Conservation (phyloP, 1,140 invertebrate genomes). For the Micrasema longulum region DNA sequence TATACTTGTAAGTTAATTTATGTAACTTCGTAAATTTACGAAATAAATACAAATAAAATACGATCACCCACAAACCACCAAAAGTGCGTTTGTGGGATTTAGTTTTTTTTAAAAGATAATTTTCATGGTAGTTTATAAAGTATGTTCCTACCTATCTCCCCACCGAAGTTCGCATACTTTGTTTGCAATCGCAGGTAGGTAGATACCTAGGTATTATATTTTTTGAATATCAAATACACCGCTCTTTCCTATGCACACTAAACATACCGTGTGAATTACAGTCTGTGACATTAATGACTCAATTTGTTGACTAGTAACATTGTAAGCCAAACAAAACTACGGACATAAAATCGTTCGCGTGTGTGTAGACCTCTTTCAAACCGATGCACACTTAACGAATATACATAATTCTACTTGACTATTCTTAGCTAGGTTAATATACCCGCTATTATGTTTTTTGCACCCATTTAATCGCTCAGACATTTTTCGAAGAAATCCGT, state of each 20-base stretch:
- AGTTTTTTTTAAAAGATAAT: too few relatives aligned
- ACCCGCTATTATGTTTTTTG: conserved; percentile 8
- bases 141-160: too few relatives aligned
- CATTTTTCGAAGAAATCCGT: conserved; percentile 23
- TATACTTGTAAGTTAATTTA: too few relatives aligned
- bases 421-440: background rate
- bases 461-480: conserved; percentile 17
- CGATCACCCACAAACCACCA: too few relatives aligned
- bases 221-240: conserved; percentile 15
- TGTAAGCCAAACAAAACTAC: conserved; percentile 41
- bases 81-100: too few relatives aligned
- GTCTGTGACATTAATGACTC: conserved; percentile 53
- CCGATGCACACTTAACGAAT: background rate
- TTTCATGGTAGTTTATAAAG: too few relatives aligned
- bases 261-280: conserved; percentile 49
- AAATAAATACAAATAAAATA: too few relatives aligned
- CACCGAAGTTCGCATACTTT: too few relatives aligned
- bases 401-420: too few relatives aligned
- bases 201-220: background rate
- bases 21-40: too few relatives aligned
- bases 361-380: background rate
- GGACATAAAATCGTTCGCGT: conserved; percentile 21
- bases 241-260: conserved; percentile 33
- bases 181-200: background rate
- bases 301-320: conserved; percentile 54